Base-by-base conservation (phyloP, 2,113 vertebrate species). In the Scomber japonicus region DNA sequence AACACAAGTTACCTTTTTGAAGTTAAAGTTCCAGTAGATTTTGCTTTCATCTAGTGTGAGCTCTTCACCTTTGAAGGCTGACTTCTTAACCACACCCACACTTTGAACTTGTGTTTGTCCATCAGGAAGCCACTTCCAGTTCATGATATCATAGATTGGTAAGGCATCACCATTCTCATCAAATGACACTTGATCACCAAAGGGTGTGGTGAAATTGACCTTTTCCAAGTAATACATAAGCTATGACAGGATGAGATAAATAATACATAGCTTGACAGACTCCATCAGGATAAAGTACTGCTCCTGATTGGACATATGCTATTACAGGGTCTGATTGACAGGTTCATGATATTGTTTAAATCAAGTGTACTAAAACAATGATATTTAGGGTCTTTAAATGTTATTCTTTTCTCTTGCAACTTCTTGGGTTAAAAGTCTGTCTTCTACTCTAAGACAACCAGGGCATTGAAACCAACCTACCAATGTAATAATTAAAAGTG, bases 111-210 rank as follows among this genome's bases (percentile, higher is more conserved):
- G 72, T 2, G 89, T 74, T 30, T 74, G 55, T 12, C 88, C 88
- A 56, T 91, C 84, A 16, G 64, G 62, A n/a, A 80, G 79, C 80
- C 60, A 80, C 56, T 67, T 65, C 93, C 93, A 94, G 80, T 93
- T 94, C 86, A 94, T 75, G 16, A 94, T 70, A 66, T 94, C 93
- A 54, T 94, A 94, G 3, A 92, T 90, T 54, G 93, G 89, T 63
- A 93, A 54, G 27, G 85, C 91, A 75, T 94, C 85, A 0, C 94
- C 94, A 53, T 94, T 93, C 12, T 91, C 66, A 55, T 94, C 93
- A 81, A 94, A 94, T 5, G 90, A 89, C 3, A 94, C 85, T 40
- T 77, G 70, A 51, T 94, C 93, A 11, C 91, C 93, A 80, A 87
- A 92, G 6, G 77, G 12, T 78, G 93, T 93, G 35, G 90, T 94